phyloP scores from a whole-genome alignment of 2,888 invertebrate genomes.

The Athrips mouffetella region DNA sequence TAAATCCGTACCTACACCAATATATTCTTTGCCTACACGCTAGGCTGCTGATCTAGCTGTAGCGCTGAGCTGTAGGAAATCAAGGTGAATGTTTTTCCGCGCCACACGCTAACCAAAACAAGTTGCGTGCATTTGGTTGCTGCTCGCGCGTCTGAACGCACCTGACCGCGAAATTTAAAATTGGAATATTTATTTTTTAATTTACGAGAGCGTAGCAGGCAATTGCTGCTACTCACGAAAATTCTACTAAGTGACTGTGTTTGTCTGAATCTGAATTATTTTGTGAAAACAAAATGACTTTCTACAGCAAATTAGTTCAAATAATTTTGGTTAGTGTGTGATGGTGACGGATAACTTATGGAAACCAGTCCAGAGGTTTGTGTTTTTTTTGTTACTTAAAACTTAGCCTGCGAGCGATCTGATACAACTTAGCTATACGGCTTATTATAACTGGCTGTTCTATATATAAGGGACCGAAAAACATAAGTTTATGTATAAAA shows the following conservation, averaged over 20 bases:
- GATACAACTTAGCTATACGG: too few species aligned
- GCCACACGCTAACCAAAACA: slow-evolving; percentile 41
- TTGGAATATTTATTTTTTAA: slow-evolving; percentile 22
- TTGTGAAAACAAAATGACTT: slow-evolving; percentile 53
- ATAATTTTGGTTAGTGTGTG: slow-evolving; percentile 71
- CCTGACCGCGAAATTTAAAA: slow-evolving; percentile 28
- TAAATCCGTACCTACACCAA: too few species aligned
- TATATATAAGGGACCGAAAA: too few species aligned
- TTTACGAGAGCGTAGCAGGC: not conserved
- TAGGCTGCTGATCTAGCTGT: too few species aligned
- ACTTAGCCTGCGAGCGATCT: not conserved
- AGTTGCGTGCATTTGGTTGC: slow-evolving; percentile 46
- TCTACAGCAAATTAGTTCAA: slow-evolving; percentile 74
- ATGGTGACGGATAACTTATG: slow-evolving; percentile 28
- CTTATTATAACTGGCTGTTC: too few species aligned
- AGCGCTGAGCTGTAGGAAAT: slow-evolving; percentile 51
- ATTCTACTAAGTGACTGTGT: slow-evolving; percentile 1
- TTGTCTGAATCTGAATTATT: slow-evolving; percentile 11
- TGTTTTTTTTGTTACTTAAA: slow-evolving; percentile 2
- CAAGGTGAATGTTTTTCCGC: slow-evolving; percentile 50
- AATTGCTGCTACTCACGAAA: not conserved
- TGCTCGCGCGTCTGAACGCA: slow-evolving; percentile 47
- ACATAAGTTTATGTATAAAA: too few species aligned
- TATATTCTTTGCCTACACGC: too few species aligned
- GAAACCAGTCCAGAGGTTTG: slow-evolving; percentile 10